Base-by-base conservation (phyloP, 1,140 invertebrate species). In the Drosophila persimilis region DNA sequence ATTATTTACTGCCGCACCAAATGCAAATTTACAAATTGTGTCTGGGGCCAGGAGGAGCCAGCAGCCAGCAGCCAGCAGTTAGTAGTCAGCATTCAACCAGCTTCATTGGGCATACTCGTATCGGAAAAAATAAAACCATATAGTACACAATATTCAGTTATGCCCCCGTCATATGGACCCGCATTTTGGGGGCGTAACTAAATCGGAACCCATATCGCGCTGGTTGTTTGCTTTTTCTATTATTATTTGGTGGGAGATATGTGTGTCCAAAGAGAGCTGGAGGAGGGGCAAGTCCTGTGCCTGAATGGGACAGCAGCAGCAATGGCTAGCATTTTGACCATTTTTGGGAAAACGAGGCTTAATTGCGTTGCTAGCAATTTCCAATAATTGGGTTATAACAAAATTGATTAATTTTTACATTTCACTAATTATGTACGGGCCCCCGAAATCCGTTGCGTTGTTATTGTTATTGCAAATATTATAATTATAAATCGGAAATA, bases 371-470 rank as follows among this genome's bases (percentile, higher is more conserved):
- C 69, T 50, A 53, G 63, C 61, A 69, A 85, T 85, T 77, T 69
- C 35, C 58, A 59, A 64, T 80, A 84, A 84, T 77, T 85, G 63
- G 73, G 63, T 80, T 85, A 80, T 50, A 73, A 47, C 57, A 29
- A 64, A 83, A 83, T 71, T 83, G 62, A 81, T 83, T 63, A 78
- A 83, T 83, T 83, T 70, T 50, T 71, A 53, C 55, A 64, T 72
- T 66, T 55, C 60, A 65, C 80, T 84, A 75, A 84, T 84, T 79
- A 84, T 75, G 52, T 56, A 52, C 45, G 39, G 7, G 26, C 45
- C 54, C 4, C 26, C 0, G 56, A 75, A 75, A 67, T 75, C 41
- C 62, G 20, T 31, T 13, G 57, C 58, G 20, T 26, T 13, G 57
- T 58, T 31, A 83, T 84, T 77, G 65, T 44, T 84, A 60, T 83